phyloP scores from a whole-genome alignment of 2,888 invertebrate genomes.

The Eugnorisma glareosa region DNA sequence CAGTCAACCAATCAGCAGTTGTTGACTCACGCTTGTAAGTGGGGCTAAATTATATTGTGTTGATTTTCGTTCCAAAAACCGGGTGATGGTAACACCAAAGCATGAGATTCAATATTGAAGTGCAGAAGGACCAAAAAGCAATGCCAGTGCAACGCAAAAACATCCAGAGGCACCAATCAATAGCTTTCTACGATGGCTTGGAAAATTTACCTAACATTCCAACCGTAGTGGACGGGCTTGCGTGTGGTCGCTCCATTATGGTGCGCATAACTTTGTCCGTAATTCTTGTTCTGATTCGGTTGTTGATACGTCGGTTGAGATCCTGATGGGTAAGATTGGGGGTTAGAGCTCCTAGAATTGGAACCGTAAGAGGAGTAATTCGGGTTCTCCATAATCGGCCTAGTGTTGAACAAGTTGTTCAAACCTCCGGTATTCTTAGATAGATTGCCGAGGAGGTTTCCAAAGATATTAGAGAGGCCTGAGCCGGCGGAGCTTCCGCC shows the following conservation, averaged over 20 bases:
- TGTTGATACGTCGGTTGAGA: conserved; percentile 79
- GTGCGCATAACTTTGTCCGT: conserved; percentile 79
- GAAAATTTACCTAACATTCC: conserved; percentile 88
- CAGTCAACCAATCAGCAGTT: not conserved
- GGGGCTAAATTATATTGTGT: not conserved
- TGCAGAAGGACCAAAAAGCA: conserved; percentile 45
- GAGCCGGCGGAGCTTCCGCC: conserved; percentile 51
- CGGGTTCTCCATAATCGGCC: conserved; percentile 87
- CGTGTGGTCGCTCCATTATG: conserved; percentile 79
- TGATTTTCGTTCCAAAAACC: not conserved
- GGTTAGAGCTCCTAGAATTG: conserved; percentile 84
- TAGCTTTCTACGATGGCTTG: conserved; percentile 62
- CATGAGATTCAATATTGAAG: conserved; percentile 19
- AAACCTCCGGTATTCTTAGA: conserved; percentile 81
- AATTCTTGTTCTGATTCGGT: conserved; percentile 82
- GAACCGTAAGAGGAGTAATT: conserved; percentile 83
- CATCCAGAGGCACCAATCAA: conserved; percentile 68
- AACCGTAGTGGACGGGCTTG: conserved; percentile 85
- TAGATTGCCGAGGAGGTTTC: conserved; percentile 84
- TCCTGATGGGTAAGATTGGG: conserved; percentile 85
- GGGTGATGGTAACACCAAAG: conserved; percentile 49
- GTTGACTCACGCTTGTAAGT: not conserved
- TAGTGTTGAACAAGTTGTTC: conserved; percentile 82
- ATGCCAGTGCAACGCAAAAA: conserved; percentile 58
- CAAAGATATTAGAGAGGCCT: conserved; percentile 71